phyloP scores from a whole-genome alignment of 2,113 vertebrate genomes.

The Nothobranchius furzeri region DNA sequence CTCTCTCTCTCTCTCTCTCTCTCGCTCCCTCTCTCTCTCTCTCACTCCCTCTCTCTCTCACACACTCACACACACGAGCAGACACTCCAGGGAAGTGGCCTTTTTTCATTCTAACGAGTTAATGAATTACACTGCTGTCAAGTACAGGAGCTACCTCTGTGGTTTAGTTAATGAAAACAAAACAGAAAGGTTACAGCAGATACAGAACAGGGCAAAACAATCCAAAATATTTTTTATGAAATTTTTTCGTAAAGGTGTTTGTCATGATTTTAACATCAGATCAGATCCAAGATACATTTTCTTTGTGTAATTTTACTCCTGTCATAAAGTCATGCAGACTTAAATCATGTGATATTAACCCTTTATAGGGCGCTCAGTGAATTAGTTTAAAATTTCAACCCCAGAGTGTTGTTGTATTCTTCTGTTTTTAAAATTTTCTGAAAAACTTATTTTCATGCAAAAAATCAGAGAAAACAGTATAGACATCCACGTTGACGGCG shows the following conservation, averaged over 20 bases:
- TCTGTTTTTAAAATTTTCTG: too few species aligned
- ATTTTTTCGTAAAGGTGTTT: not conserved
- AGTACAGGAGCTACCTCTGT: constrained; percentile 58
- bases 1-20: too few species aligned
- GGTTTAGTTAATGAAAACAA: constrained; percentile 66
- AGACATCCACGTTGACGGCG: too few species aligned
- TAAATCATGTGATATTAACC: too few species aligned
- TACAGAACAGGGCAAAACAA: constrained; percentile 32
- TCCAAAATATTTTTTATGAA: not conserved
- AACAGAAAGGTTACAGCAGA: constrained; percentile 32
- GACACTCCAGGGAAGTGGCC: constrained; percentile 53
- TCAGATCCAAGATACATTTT: not conserved
- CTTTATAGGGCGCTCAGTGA: too few species aligned
- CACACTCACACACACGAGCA: not conserved
- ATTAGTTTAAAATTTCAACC: too few species aligned
- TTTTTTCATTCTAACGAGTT: constrained; percentile 54
- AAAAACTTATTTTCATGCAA: too few species aligned
- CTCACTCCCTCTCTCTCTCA: not conserved
- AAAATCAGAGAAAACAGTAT: too few species aligned
- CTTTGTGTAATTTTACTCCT: too few species aligned
- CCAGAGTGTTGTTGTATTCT: too few species aligned
- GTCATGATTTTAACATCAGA: not conserved
- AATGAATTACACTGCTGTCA: constrained; percentile 65
- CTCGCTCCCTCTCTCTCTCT: too few species aligned
- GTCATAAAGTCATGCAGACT: too few species aligned